These are phyloP conservation scores for Panurus biarmicus DNA, from an alignment of 2,113 vertebrate species.

Conservation along the genomic window DNA sequence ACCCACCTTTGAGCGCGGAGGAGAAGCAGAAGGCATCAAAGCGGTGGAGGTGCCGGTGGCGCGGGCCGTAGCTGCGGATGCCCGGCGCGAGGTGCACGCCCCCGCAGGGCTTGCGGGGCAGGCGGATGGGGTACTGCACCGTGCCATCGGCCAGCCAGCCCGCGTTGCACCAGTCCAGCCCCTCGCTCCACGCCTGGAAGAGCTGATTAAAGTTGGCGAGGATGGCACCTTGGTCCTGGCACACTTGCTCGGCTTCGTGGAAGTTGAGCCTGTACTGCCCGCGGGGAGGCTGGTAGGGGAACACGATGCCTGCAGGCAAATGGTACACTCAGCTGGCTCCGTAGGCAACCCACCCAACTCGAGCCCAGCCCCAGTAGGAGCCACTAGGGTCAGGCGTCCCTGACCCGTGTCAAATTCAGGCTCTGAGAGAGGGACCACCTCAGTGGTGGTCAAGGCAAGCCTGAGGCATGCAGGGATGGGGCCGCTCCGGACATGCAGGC, in stretches of 20 bases:
- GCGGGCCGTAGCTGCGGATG: slow-evolving; percentile 83
- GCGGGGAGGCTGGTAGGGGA: slow-evolving; percentile 80
- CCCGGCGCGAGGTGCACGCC: slow-evolving; percentile 77
- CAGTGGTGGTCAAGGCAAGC: not conserved
- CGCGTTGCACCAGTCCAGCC: slow-evolving; percentile 86
- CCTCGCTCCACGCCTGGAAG: slow-evolving; percentile 83
- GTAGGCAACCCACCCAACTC: not conserved
- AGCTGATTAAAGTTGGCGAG: slow-evolving; percentile 88
- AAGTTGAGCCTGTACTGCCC: slow-evolving; percentile 88
- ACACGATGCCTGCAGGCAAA: slow-evolving; percentile 81
- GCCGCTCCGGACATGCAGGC: not conserved
- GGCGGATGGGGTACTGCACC: slow-evolving; percentile 82
- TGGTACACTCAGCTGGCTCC: not conserved
- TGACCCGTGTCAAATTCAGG: not conserved
- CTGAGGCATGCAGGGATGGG: not conserved
- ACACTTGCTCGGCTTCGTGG: slow-evolving; percentile 74
- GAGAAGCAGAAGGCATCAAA: slow-evolving; percentile 93
- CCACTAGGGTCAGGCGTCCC: not conserved
- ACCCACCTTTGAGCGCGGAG: slow-evolving; percentile 76
- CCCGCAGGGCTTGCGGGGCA: slow-evolving; percentile 74
- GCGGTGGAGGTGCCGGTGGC: slow-evolving; percentile 71
- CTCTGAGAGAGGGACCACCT: not conserved
- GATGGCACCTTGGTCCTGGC: slow-evolving; percentile 78
- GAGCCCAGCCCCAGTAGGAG: not conserved
- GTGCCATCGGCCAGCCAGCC: slow-evolving; percentile 87